These are phyloP conservation scores for Priocnemis perturbator DNA, from an alignment of 2,888 invertebrate species.

Conservation along the genomic window DNA sequence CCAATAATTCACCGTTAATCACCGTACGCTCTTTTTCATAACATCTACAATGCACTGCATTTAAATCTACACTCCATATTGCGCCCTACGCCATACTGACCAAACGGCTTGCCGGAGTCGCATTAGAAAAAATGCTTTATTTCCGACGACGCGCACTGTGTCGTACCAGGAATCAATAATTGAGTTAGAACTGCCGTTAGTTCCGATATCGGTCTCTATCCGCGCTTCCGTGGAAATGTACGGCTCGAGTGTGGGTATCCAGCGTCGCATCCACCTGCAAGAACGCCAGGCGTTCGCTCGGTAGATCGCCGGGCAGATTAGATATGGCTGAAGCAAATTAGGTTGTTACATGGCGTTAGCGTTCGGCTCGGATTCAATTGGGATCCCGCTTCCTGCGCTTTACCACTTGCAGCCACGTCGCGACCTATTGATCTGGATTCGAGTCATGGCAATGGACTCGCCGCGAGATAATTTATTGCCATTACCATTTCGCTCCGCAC, in stretches of 20 bases:
- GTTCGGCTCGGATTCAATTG: slow-evolving; percentile 42
- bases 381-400: slow-evolving; percentile 33
- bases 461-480: slow-evolving; percentile 37
- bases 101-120: too few relatives aligned
- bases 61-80: too few relatives aligned
- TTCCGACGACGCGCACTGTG: too few relatives aligned
- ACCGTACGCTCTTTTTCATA: too few relatives aligned
- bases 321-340: slow-evolving; percentile 45
- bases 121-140: too few relatives aligned
- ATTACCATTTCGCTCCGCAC: slow-evolving; percentile 27
- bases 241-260: slow-evolving; percentile 22
- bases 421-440: slow-evolving; percentile 47
- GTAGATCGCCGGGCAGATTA: slow-evolving; percentile 17
- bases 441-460: slow-evolving; percentile 12
- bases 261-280: slow-evolving; percentile 27
- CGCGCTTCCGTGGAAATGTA: slow-evolving; percentile 5
- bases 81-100: too few relatives aligned
- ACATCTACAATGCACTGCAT: too few relatives aligned
- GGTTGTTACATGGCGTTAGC: slow-evolving; percentile 45
- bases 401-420: slow-evolving; percentile 19
- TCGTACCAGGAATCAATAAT: too few relatives aligned
- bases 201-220: too few relatives aligned
- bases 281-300: slow-evolving; percentile 31
- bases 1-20: too few relatives aligned
- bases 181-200: too few relatives aligned